Percentiles rank a stretch among this genome's conserved stretches.
phyloP scores from a whole-genome alignment of 2,797 vertebrate species.

The Macroramphosus scolopax region DNA sequence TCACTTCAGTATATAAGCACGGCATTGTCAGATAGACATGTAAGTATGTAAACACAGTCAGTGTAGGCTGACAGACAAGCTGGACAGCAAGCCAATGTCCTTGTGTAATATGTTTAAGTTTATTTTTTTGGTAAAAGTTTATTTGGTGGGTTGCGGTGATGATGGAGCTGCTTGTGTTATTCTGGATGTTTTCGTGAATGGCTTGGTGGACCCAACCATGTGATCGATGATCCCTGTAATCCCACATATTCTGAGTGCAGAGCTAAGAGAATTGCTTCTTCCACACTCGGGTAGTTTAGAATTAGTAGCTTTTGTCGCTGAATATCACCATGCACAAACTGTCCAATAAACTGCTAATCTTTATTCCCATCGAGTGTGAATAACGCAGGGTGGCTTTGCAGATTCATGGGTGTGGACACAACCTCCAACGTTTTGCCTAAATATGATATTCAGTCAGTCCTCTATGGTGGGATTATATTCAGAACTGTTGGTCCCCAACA shows the following conservation, averaged over 20 bases:
- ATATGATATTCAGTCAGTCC: neutral
- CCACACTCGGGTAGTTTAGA: no score
- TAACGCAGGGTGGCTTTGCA: neutral
- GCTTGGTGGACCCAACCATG: constrained; percentile 16
- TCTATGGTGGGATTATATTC: no score
- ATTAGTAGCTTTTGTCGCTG: no score
- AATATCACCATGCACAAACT: no score
- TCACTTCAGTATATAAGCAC: no score
- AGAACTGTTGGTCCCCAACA: no score
- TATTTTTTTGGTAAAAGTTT: constrained; percentile 13
- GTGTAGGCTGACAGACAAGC: neutral
- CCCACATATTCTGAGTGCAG: constrained; percentile 16
- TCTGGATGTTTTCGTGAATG: constrained; percentile 13
- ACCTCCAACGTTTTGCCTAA: neutral
- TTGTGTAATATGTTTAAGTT: neutral
- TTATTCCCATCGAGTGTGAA: neutral
- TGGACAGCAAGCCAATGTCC: no score
- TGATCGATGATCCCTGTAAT: constrained; percentile 34
- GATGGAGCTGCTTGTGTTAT: constrained; percentile 10
- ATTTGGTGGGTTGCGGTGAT: constrained; percentile 8
- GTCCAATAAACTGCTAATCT: neutral
- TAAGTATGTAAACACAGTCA: no score
- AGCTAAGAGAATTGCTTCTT: constrained; percentile 7
- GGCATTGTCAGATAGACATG: no score
- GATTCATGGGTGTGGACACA: neutral